A percentile compares a stretch with the other conserved stretches of the same genome.
Evolutionary conservation across 2,113 vertebrate genomes (phyloP).

Genomic region (Smithornis capensis): DNA sequence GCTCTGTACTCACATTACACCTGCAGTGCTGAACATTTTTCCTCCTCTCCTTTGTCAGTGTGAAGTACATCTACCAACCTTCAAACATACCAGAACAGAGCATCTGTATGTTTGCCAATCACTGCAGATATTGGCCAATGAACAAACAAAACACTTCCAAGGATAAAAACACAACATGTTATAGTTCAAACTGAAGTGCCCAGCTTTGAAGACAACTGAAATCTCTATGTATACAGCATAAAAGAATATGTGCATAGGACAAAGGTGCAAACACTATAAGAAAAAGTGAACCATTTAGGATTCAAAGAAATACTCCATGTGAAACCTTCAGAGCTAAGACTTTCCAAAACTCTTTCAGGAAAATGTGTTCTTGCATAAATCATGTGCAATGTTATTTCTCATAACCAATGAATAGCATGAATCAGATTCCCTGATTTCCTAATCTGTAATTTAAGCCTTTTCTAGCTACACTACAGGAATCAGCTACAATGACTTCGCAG

Average conservation of each 20-base stretch:
- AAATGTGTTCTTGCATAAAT: not conserved
- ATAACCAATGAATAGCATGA: not conserved
- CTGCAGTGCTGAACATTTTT: constrained; percentile 12
- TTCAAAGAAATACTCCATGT: not conserved
- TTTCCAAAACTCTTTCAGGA: not conserved
- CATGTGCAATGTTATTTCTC: not conserved
- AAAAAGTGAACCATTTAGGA: not conserved
- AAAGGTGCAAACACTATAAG: not conserved
- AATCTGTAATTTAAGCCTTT: not conserved
- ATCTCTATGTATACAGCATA: not conserved
- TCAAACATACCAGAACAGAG: not conserved
- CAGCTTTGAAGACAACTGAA: not conserved
- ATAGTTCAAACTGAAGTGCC: not conserved
- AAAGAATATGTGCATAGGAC: not conserved
- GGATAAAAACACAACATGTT: not conserved
- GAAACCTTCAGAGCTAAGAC: not conserved
- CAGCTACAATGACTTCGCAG: not conserved
- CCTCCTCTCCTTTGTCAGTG: constrained; percentile 2
- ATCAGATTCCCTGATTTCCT: not conserved
- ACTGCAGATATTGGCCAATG: not conserved
- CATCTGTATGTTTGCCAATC: constrained; percentile 5
- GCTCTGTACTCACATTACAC: not conserved
- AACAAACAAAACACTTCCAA: constrained; percentile 36
- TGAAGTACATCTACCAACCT: constrained; percentile 31
- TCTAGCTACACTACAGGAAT: not conserved